Base-by-base conservation (phyloP, 2,113 vertebrate species). In the Panthera leo region DNA sequence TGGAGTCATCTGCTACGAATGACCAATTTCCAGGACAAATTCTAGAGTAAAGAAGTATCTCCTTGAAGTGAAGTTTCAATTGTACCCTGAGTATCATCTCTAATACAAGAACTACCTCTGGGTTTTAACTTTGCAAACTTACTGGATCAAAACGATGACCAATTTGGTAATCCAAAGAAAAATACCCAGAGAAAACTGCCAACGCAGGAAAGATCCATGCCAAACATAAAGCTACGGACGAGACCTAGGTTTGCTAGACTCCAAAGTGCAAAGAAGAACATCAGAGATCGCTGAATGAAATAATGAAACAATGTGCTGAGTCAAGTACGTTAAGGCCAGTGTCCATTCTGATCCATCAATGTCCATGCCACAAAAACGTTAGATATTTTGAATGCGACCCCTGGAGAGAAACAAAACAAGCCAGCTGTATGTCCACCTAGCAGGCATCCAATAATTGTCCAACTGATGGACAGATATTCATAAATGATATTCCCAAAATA, bases 91-190 rank as follows among this genome's bases (percentile, higher is more conserved):
- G 21, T 58, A 84, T 19, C 27, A 63, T 39, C 55, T 58, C 31
- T 73, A 95, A 89, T 39, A 31, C 7, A 84, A 88, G 10, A 75
- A 42, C 39, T 42, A 93, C 31, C 76, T 95, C 51, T 71, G 31
- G 5, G 55, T 91, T 88, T 78, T 95, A 82, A 95, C n/a, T 27
- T 65, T 80, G 15, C 36, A 87, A 97, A 53, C 18, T 51, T 89
- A 70, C 58, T 31, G 11, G 16, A 16, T 55, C 70, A 93, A 95
- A 95, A 90, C 39, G 80, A 85, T 55, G 23, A 53, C 10, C 58
- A 94, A 70, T 61, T 63, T 80, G 14, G 34, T 55, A 83, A 94
- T 42, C 53, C 48, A 23, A 88, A 83, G 73, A 85, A 19, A 91
- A 70, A 89, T 13, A 39, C 7, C 18, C 31, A 84, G 0, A 80